Conservation (phyloP, 2,113 vertebrate species). For the Leuciscus idus region DNA sequence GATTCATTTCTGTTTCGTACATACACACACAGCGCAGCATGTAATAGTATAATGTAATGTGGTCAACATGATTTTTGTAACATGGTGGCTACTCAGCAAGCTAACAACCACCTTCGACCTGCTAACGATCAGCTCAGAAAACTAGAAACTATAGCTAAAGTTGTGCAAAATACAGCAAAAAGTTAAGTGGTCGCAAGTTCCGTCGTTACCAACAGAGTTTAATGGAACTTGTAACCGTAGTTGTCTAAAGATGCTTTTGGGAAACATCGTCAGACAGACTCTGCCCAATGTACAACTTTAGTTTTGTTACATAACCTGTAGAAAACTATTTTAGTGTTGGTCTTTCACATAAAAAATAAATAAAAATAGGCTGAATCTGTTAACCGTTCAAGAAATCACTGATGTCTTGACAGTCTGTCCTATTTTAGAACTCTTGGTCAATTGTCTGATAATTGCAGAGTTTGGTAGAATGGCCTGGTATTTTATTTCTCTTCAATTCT, state of each 20-base stretch:
- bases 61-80: background rate
- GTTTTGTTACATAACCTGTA: background rate
- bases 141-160: background rate
- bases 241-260: too few relatives aligned
- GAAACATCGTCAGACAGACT: background rate
- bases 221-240: too few relatives aligned
- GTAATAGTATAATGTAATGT: background rate
- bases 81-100: background rate
- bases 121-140: background rate
- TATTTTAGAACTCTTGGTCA: background rate
- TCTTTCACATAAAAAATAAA: background rate
- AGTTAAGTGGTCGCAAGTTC: too few relatives aligned
- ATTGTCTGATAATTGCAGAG: background rate
- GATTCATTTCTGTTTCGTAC: too few relatives aligned
- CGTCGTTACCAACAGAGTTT: too few relatives aligned
- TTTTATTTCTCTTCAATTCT: background rate
- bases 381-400: background rate
- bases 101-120: background rate
- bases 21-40: too few relatives aligned
- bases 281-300: background rate
- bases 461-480: background rate
- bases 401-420: conserved; percentile 14
- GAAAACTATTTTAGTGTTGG: background rate
- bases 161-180: background rate
- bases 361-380: background rate